A percentile compares a stretch with the other conserved stretches of the same genome.
These are phyloP conservation scores for Phaedon cochleariae DNA, from an alignment of 2,888 invertebrate species.

Conservation along the genomic window DNA sequence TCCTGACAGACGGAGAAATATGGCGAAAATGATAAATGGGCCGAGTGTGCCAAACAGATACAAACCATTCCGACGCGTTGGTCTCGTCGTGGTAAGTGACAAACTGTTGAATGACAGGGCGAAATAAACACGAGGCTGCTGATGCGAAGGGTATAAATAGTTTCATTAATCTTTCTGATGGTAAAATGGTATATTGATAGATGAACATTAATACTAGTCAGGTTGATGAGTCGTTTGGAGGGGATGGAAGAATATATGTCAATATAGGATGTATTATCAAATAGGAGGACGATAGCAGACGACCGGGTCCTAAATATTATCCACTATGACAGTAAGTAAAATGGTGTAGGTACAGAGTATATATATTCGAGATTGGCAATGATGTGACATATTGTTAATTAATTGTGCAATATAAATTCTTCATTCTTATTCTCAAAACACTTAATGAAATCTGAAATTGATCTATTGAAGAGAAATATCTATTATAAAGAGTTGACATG, in stretches of 20 bases:
- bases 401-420: too few relatives aligned
- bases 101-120: slow-evolving; percentile 59
- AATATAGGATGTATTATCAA: too few relatives aligned
- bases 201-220: slow-evolving; percentile 26
- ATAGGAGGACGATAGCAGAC: too few relatives aligned
- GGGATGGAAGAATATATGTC: neutral
- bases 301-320: too few relatives aligned
- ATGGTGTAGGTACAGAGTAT: too few relatives aligned
- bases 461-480: too few relatives aligned
- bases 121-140: slow-evolving; percentile 41
- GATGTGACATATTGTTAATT: too few relatives aligned
- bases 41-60: slow-evolving; percentile 58
- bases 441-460: too few relatives aligned
- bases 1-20: slow-evolving; percentile 46
- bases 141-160: slow-evolving; percentile 35
- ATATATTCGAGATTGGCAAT: too few relatives aligned
- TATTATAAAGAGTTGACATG: too few relatives aligned
- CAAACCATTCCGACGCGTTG: slow-evolving; percentile 54
- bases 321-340: too few relatives aligned
- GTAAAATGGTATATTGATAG: slow-evolving; percentile 26
- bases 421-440: too few relatives aligned
- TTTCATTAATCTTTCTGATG: slow-evolving; percentile 35
- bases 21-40: slow-evolving; percentile 59
- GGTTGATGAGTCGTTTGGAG: neutral
- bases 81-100: slow-evolving; percentile 57